Evolutionary conservation across 2,888 invertebrate species (phyloP).

Genomic region (Drosophila mercatorum): DNA sequence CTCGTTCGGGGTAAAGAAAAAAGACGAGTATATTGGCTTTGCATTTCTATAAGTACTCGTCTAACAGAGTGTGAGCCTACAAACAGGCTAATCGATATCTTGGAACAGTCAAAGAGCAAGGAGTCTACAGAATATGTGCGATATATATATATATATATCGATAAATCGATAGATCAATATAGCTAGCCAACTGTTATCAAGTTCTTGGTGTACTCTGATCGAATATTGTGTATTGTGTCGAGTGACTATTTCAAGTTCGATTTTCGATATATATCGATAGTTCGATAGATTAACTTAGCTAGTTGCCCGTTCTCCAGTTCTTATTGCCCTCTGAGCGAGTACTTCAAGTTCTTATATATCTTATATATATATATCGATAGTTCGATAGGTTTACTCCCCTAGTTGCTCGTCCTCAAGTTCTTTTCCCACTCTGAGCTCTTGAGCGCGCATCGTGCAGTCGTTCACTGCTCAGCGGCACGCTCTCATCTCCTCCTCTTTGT

Average conservation of each 20-base stretch:
- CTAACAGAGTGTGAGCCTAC: background rate
- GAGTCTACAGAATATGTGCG: background rate
- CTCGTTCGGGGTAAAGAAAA: accelerated
- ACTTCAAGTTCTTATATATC: no score
- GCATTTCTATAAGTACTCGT: background rate
- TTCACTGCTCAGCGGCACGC: background rate
- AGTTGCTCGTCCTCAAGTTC: background rate
- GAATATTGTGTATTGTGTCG: background rate
- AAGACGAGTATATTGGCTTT: background rate
- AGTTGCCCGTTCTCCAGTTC: background rate
- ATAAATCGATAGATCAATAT: background rate
- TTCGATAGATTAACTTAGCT: background rate
- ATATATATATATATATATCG: background rate
- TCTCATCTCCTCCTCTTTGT: background rate
- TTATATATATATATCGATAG: background rate
- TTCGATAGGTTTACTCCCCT: background rate
- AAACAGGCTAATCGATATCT: background rate
- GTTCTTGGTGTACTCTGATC: background rate
- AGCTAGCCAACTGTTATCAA: background rate
- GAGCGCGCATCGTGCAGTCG: conserved; percentile 1
- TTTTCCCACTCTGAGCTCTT: background rate
- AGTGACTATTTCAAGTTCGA: background rate
- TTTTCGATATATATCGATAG: background rate
- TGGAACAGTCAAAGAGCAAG: background rate
- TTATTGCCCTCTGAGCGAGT: background rate